These are phyloP conservation scores for Podarcis siculus DNA, from an alignment of 2,797 vertebrate genomes.

Conservation along the genomic window DNA sequence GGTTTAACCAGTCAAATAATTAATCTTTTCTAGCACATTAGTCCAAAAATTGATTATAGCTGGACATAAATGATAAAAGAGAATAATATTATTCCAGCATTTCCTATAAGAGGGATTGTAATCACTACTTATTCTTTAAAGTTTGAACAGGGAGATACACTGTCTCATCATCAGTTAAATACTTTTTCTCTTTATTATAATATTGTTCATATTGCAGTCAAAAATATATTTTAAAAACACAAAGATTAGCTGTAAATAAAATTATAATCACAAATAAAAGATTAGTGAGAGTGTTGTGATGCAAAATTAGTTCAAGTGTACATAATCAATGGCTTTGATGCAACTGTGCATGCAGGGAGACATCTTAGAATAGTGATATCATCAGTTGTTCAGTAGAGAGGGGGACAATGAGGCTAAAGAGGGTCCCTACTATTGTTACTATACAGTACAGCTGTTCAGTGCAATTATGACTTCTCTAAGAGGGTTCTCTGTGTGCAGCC, in stretches of 20 bases:
- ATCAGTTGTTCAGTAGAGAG: background rate
- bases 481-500: background rate
- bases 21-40: background rate
- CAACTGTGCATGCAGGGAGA: background rate
- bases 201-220: background rate
- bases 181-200: background rate
- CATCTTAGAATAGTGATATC: background rate
- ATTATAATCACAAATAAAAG: conserved; percentile 15
- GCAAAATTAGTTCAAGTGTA: conserved; percentile 11
- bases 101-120: background rate
- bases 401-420: background rate
- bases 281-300: conserved; percentile 4
- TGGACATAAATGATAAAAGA: background rate
- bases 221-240: background rate
- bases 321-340: background rate
- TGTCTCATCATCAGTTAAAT: background rate
- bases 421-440: background rate
- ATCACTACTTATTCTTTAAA: background rate
- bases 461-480: background rate
- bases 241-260: conserved; percentile 7
- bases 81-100: background rate
- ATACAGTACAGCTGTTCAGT: background rate
- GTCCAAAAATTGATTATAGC: background rate
- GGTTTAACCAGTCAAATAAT: background rate
- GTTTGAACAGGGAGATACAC: background rate